A percentile compares a stretch with the other conserved stretches of the same genome.
phyloP scores from a whole-genome alignment of 2,113 vertebrate species.

The Halcyon senegalensis region DNA sequence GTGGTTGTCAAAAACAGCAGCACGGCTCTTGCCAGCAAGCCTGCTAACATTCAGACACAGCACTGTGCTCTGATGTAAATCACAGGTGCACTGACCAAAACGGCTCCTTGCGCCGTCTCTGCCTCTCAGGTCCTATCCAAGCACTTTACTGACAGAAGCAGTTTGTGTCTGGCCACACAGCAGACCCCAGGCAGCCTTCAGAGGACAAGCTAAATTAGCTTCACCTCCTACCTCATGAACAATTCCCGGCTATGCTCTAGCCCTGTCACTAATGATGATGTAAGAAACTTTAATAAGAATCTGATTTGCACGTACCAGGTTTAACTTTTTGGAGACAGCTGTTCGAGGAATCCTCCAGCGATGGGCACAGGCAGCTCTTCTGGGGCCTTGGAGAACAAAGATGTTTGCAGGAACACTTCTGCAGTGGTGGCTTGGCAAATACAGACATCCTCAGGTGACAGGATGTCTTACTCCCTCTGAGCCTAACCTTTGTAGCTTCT shows the following conservation, averaged over 20 bases:
- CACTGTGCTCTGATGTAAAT: neutral
- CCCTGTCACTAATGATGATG: neutral
- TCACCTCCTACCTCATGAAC: neutral
- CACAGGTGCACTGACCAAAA: neutral
- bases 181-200: neutral
- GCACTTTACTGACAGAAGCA: neutral
- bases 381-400: neutral
- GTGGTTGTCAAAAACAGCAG: neutral
- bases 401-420: neutral
- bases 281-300: conserved; percentile 6
- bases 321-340: neutral
- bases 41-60: neutral
- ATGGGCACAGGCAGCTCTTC: neutral
- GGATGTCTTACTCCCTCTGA: neutral
- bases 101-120: accelerated
- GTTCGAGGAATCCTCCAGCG: neutral
- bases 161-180: neutral
- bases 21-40: neutral
- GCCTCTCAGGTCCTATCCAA: neutral
- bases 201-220: neutral
- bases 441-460: accelerated
- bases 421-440: accelerated
- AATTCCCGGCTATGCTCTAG: neutral
- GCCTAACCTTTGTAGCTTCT: neutral
- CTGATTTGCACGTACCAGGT: neutral